Percentiles rank a stretch among this genome's conserved stretches.
Conservation (phyloP, 2,797 vertebrate species). For the Coregonus suidteri region DNA sequence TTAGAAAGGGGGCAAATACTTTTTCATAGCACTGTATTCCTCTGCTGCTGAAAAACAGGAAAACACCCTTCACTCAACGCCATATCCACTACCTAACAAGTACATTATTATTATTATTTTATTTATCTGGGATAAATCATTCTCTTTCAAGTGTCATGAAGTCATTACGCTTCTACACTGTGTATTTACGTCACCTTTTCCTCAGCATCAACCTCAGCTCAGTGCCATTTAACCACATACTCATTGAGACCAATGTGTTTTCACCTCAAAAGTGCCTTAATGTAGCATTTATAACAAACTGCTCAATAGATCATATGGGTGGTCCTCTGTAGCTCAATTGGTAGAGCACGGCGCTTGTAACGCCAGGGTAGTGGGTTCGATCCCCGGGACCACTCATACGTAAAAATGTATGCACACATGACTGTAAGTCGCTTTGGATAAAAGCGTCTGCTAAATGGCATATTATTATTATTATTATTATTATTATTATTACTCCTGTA, state of each 20-base stretch:
- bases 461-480: no score
- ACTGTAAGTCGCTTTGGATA: no score
- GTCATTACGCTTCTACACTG: background rate
- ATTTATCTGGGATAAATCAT: slow-evolving; percentile 1
- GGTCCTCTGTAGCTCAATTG: no score
- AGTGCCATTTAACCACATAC: background rate
- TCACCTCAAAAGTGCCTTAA: background rate
- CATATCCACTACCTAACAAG: background rate
- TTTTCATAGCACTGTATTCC: no score
- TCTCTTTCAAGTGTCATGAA: slow-evolving; percentile 6
- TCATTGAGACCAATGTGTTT: background rate
- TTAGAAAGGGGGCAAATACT: no score
- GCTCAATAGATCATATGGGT: background rate
- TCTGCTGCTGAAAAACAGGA: background rate
- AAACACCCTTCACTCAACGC: background rate
- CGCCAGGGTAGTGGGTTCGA: no score
- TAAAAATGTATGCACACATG: no score
- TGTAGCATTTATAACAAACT: slow-evolving; percentile 15
- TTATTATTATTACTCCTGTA: slow-evolving; percentile 6
- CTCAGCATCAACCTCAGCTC: background rate
- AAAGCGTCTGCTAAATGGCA: no score
- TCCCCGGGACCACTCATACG: no score
- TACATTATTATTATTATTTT: background rate
- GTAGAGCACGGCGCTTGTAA: no score
- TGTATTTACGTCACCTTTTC: background rate